Conservation (phyloP, 2,113 vertebrate species). For the Odocoileus virginianus region DNA sequence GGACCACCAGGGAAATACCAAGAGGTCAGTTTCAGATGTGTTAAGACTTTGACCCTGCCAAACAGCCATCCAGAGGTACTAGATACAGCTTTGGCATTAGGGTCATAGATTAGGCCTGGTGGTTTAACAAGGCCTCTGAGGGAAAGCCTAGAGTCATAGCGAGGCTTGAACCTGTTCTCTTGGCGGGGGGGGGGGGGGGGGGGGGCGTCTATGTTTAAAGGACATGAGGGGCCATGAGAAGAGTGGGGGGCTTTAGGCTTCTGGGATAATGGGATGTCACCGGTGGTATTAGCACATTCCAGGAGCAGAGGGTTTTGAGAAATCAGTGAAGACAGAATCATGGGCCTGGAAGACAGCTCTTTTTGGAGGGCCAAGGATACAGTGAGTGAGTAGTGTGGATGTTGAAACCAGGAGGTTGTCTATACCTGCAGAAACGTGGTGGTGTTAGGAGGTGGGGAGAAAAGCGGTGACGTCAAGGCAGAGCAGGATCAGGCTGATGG, state of each 20-base stretch:
- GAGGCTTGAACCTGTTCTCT: background rate
- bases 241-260: background rate
- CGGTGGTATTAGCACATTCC: background rate
- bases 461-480: too few relatives aligned
- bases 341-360: background rate
- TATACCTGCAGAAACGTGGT: background rate
- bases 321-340: background rate
- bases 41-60: background rate
- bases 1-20: background rate
- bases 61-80: background rate
- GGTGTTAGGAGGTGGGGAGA: background rate
- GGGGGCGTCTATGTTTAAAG: background rate
- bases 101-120: background rate
- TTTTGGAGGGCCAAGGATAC: background rate
- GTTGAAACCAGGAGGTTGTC: background rate
- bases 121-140: background rate
- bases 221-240: background rate
- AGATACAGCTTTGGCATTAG: background rate
- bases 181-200: accelerated
- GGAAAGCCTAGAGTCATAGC: background rate
- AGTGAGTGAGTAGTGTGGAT: background rate
- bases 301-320: background rate
- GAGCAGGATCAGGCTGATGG: background rate
- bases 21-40: background rate
- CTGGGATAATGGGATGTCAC: background rate